Base-by-base conservation (phyloP, 2,888 invertebrate species). In the Epiblema foenella region DNA sequence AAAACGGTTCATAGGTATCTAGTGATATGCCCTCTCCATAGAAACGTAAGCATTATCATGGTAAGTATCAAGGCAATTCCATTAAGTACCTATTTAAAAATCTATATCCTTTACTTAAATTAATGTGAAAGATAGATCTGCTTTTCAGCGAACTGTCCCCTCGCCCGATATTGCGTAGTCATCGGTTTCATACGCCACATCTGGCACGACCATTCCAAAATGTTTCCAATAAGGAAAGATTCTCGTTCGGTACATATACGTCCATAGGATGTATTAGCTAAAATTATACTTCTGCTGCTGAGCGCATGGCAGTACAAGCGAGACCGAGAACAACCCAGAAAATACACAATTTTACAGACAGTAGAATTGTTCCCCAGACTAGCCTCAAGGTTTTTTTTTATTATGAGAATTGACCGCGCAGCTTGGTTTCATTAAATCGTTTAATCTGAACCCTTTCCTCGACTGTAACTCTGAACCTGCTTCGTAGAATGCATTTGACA, bases 121-220 rank as follows among this genome's bases (percentile, higher is more conserved):
- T 4, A 17, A 11, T 11, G 8, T 18, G 49, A 8, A 18, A 52
- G 52, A 20, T 33, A 18, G 4, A 62, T 49, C 33, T 37, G 51
- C 12, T 42, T 15, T 1, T 42, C 17, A 8, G 46, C 7, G 11
- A 62, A 33, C 62, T 62, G n/a, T 33, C 52, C 18, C 15, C 15
- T n/a, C 57, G 39, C 20, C 63, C 69, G 39, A 64, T 69, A 69
- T 64, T 69, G 58, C 64, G 51, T 39, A 29, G 64, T 42, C 69
- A 65, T 51, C 64, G n/a, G 15, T 49, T 52, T 42, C 58, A 42
- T 58, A 18, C 12, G 39, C 39, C 46, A 46, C 64, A 65, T 64
- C 64, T 69, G 69, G 63, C 52, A n/a, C 51, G 64, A 69, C 64
- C 58, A 57, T 63, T n/a, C 37, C 49, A 2, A 20, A 39, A 20